Evolutionary conservation across 2,797 vertebrate species (phyloP).

Genomic region (Pteropus rufus): DNA sequence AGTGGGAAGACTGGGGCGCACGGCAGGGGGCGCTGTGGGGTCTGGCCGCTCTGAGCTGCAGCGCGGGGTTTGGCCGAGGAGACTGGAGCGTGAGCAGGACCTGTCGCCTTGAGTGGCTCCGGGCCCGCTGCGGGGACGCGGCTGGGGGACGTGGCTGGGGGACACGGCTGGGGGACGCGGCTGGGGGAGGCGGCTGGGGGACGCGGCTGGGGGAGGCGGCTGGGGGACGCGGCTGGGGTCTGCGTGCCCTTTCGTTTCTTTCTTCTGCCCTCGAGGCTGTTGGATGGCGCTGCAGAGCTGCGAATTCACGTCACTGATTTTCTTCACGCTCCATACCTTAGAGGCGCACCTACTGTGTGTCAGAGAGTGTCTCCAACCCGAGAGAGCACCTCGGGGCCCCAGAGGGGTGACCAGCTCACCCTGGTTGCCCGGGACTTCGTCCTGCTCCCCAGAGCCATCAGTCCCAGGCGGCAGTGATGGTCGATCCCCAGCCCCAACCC

Average conservation of each 20-base stretch:
- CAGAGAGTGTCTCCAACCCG: too few relatives aligned
- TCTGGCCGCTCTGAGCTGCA: too few relatives aligned
- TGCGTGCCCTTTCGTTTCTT: not conserved
- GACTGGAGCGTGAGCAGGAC: fast-evolving
- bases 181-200: not conserved
- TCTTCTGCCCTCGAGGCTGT: fast-evolving
- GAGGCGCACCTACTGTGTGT: fast-evolving
- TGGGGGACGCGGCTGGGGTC: not conserved
- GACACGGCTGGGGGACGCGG: not conserved
- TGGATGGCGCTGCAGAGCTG: fast-evolving
- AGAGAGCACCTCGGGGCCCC: not conserved
- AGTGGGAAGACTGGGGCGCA: not conserved
- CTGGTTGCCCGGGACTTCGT: not conserved
- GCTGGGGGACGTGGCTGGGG: not conserved
- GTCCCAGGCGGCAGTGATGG: fast-evolving
- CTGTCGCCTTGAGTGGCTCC: too few relatives aligned
- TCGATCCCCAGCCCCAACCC: not conserved
- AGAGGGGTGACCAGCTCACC: fast-evolving
- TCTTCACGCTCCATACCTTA: not conserved
- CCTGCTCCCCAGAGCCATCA: too few relatives aligned
- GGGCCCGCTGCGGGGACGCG: not conserved
- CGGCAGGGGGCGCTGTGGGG: too few relatives aligned
- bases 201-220: too few relatives aligned
- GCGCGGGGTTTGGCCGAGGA: too few relatives aligned
- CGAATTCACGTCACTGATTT: not conserved